Base-by-base conservation (phyloP, 2,113 vertebrate genomes). In the Python bivittatus region DNA sequence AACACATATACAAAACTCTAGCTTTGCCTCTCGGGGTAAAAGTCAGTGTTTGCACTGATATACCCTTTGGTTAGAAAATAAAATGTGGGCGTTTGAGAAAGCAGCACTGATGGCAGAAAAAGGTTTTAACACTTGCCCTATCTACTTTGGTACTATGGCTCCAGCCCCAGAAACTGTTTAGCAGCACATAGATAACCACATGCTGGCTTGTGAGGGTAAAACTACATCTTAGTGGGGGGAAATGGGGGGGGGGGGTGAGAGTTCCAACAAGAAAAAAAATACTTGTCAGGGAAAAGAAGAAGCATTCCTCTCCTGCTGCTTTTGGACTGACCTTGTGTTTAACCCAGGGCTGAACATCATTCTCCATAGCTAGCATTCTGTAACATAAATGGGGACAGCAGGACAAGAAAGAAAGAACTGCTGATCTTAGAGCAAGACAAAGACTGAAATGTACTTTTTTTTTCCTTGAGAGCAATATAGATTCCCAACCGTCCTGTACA, bases 371-470 rank as follows among this genome's bases (percentile, higher is more conserved):
- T 33, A 33, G 44, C 22, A 17, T 42, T 86, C 12, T 60, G 27
- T 7, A 86, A 27, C 10, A 33, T 22, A 89, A 17, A 17, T 27
- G 17, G 57, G 1, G 8, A 33, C 8, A 68, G 33, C 9, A 84
- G 17, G 58, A 11, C 4, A 20, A 23, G 27, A 38, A 29, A 11
- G 57, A 25, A 85, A 85, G 44, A 85, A 85, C 10, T 13, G 84
- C 20, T 57, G 56, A 22, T 58, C n/a, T 58, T 2, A 42, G 57
- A 84, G 7, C 54, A 53, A 92, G 29, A 20, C n/a, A 13, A 48
- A n/a, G 33, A 6, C 38, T 22, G 25, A 38, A 56, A 48, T 2
- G 10, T 44, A 1, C n/a, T 84, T 0, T 0, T 6, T 27, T n/a
- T 58, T 33, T 94, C 87, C 54, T 33, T 57, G 54, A 52, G 22